Evolutionary conservation across 2,113 vertebrate species (phyloP), one percentile per base, ranked within the genome.

Genomic region (Camelus bactrianus): DNA sequence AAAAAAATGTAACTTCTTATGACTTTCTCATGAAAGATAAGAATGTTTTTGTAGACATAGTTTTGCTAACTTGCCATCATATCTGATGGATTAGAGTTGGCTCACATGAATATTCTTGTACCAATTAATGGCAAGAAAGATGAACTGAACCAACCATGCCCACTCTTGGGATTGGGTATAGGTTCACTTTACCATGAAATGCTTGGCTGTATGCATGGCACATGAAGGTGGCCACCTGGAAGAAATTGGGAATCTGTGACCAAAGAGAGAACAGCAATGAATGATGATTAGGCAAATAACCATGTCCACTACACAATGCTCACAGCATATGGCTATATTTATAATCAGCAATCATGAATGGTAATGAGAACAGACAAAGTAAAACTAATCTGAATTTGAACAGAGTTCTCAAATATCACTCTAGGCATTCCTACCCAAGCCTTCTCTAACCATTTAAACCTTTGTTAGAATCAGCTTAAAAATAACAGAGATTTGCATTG

Each of bases 371-470:
- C 35, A 82, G 85, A 94, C 30, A 92, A 94, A 93, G n/a, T 64
- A 50, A 76, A 91, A 76, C 56, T 73, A 77, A 96, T 86, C 16
- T 92, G 62, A 91, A 94, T 85, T 62, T 77, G 65, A 94, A 85
- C 79, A 5, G n/a, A 70, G 15, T 88, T 87, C 56, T 70, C 46
- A 92, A 72, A 75, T 73, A 60, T 28, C 28, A 88, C 70, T 94
- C 28, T 94, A 81, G 28, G 65, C 62, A 88, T 96, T 54, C 56
- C 67, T 88, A 77, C 28, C 46, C 72, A 77, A 81, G n/a, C 19
- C 24, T 84, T 83, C 46, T 38, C 52, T 46, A 80, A 82, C 50
- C 38, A 80, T 77, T 94, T 60, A 92, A 88, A 72, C 42, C n/a
- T 91, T 84, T 76, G 24, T 93, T 82, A 77, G 46, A 87, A 92